Evolutionary conservation across 2,113 vertebrate genomes (phyloP), one percentile per base, ranked within the genome.

Genomic region (Aptenodytes patagonicus): DNA sequence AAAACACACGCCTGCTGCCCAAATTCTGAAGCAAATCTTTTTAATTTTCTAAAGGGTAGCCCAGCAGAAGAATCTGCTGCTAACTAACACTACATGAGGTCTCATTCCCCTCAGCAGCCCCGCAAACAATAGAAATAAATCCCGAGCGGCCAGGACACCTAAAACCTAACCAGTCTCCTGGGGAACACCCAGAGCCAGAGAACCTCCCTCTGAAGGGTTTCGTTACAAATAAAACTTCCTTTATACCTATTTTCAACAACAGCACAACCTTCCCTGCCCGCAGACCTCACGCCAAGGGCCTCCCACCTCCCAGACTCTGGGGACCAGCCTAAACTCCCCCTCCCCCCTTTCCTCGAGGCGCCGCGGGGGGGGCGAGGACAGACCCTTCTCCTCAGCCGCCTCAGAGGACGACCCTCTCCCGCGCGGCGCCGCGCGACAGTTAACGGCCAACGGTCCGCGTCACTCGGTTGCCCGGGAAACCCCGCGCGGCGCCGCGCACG

Each of bases 41-140:
- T 42, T 25, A 8, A 34, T 58, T 49, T 90, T 21, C 68, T 46
- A 40, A 42, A 60, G 36, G 21, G 55, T 1, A 60, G 18, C 42
- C 21, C 72, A 42, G 65, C 42, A 60, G 51, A 82, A 75, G 40
- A 21, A 62, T 2, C 64, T 58, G 38, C 65, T 46, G 12, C n/a
- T 44, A 34, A 55, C n/a, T 10, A 52, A 65, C 61, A 15, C 36
- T 4, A 7, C 29, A 4, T 0, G 0, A 34, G 20, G 7, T 8
- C 44, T 52, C 54, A 47, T 14, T 75, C 6, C 51, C 24, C 40
- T 84, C 54, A 13, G 46, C 75, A 49, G 7, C 38, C 36, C 17
- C 64, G 58, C 15, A 0, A 54, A 49, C 55, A 55, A 38, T 0
- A 70, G 24, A 51, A 57, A 34, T 2, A 68, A 73, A 82, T 12